A percentile compares a stretch with the other conserved stretches of the same genome.
Evolutionary conservation across 2,888 invertebrate genomes (phyloP).

Genomic region (Melieria omissa): DNA sequence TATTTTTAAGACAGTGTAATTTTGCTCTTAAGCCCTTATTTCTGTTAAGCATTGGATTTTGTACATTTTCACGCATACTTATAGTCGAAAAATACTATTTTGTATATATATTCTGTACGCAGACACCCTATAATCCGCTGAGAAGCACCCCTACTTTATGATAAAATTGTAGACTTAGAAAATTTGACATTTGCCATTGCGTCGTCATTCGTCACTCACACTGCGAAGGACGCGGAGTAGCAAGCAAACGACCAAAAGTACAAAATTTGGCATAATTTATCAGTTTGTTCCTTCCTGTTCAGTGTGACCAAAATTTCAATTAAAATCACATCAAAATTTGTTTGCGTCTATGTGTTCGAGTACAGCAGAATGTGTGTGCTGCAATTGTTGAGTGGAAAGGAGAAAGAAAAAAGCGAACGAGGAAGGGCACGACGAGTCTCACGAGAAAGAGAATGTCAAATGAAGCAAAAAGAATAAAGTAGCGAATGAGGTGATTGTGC

Average conservation of each 20-base stretch:
- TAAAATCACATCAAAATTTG: constrained; percentile 16
- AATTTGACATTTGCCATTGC: constrained; percentile 18
- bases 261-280: constrained; percentile 19
- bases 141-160: background rate
- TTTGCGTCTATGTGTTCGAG: constrained; percentile 10
- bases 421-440: background rate
- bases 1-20: too few species aligned
- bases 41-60: too few species aligned
- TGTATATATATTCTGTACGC: too few species aligned
- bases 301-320: constrained; percentile 18
- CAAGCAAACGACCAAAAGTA: constrained; percentile 18
- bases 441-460: constrained; percentile 20
- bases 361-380: constrained; percentile 24
- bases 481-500: constrained; percentile 19
- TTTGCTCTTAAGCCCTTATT: too few species aligned
- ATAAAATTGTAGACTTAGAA: background rate
- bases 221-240: constrained; percentile 24
- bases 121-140: too few species aligned
- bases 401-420: background rate
- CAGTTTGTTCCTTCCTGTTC: constrained; percentile 15
- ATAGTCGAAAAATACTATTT: too few species aligned
- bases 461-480: constrained; percentile 3
- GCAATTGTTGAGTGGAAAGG: background rate
- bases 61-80: too few species aligned
- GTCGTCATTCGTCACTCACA: constrained; percentile 23